Conservation (phyloP, 2,888 invertebrate species). For the Caenorhabditis doughertyi region DNA sequence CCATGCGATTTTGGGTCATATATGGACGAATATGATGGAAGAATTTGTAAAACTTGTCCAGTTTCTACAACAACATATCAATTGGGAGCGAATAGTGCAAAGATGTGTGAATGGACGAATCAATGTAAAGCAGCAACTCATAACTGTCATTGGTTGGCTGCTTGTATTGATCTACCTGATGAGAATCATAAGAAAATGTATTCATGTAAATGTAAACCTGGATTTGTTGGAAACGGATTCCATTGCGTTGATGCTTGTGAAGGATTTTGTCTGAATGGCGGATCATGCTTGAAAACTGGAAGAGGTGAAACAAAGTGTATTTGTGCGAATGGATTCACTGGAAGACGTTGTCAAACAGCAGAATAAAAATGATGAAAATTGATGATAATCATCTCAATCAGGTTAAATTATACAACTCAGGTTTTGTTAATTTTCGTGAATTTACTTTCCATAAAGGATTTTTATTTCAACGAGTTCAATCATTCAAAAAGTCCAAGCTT, state of each 20-base stretch:
- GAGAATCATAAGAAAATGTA: conserved; percentile 71
- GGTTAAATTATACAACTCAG: conserved; percentile 14
- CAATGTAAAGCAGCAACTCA: conserved; percentile 72
- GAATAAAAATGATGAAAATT: conserved; percentile 2
- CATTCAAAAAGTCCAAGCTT: background rate
- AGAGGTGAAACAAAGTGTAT: conserved; percentile 70
- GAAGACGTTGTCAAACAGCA: conserved; percentile 64
- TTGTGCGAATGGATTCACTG: conserved; percentile 67
- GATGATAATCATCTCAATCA: background rate
- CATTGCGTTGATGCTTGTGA: conserved; percentile 72
- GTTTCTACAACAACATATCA: conserved; percentile 71
- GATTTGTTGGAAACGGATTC: conserved; percentile 74
- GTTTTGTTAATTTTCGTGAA: background rate
- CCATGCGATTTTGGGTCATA: conserved; percentile 68
- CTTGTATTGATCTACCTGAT: conserved; percentile 74
- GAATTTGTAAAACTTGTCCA: conserved; percentile 70
- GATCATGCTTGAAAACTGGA: conserved; percentile 71
- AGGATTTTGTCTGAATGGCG: conserved; percentile 70
- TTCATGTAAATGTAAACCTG: conserved; percentile 74
- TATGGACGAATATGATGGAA: conserved; percentile 70
- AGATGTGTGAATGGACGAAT: conserved; percentile 72
- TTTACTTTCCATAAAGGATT: no score
- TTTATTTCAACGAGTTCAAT: background rate
- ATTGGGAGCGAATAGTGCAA: conserved; percentile 65
- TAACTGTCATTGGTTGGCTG: conserved; percentile 75